Percentiles rank a stretch among this genome's conserved stretches.
Evolutionary conservation across 1,140 invertebrate genomes (phyloP).

Genomic region (Lucilia sericata): DNA sequence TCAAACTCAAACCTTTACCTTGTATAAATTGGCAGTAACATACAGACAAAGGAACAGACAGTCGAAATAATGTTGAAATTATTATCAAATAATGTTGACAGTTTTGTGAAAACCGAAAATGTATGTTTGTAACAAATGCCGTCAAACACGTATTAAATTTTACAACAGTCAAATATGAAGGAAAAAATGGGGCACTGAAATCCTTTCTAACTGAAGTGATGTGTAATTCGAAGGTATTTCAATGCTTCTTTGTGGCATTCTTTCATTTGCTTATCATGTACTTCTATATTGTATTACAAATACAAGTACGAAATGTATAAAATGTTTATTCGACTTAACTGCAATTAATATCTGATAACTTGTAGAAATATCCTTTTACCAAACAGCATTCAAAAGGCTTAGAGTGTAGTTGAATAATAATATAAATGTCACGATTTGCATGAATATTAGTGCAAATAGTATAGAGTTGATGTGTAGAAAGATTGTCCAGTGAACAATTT

Average conservation of each 20-base stretch:
- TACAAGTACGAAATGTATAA: neutral
- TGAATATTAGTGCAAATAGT: neutral
- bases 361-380: slow-evolving; percentile 19
- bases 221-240: neutral
- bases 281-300: neutral
- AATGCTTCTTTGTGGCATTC: neutral
- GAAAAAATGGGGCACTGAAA: neutral
- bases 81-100: slow-evolving; percentile 20
- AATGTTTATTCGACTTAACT: neutral
- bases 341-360: slow-evolving; percentile 48
- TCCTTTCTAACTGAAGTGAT: neutral
- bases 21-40: neutral
- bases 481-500: too few species aligned
- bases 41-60: neutral
- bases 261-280: neutral
- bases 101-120: slow-evolving; percentile 1
- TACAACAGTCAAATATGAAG: neutral
- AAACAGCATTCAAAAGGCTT: neutral
- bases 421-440: neutral
- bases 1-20: neutral
- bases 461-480: neutral
- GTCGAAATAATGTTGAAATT: neutral
- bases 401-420: neutral
- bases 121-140: neutral
- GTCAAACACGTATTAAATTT: neutral